Percentiles rank a stretch among this genome's conserved stretches.
phyloP scores from a whole-genome alignment of 2,797 vertebrate species.

The Brotogeris chrysoptera region DNA sequence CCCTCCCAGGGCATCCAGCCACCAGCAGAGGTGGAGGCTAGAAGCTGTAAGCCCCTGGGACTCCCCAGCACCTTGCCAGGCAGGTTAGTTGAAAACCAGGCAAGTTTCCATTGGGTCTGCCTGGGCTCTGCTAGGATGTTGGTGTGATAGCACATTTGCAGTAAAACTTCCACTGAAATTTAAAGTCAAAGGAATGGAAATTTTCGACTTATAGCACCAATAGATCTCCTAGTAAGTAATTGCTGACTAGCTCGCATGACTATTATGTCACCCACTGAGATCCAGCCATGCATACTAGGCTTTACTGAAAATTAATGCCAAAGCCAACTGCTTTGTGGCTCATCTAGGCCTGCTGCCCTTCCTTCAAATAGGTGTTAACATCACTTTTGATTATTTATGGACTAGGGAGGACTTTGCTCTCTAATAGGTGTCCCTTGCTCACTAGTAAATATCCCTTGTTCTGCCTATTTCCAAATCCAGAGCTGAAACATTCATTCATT shows the following conservation, averaged over 20 bases:
- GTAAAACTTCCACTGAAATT: not conserved
- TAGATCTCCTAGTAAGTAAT: not conserved
- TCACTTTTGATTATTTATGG: not conserved
- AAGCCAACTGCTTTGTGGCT: not conserved
- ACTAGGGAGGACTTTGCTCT: not conserved
- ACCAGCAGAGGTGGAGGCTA: not conserved
- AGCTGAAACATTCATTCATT: not conserved
- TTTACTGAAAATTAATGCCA: conserved; percentile 12
- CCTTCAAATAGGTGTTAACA: not conserved
- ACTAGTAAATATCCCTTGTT: not conserved
- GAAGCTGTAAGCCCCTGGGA: rapidly evolving
- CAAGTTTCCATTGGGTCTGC: not conserved
- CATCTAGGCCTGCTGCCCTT: not conserved
- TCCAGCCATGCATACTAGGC: not conserved
- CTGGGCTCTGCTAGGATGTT: not conserved
- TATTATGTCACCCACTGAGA: not conserved
- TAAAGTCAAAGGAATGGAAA: not conserved
- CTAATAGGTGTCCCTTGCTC: not conserved
- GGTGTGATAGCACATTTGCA: not conserved
- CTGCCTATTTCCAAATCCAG: not conserved
- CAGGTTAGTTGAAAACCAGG: not conserved
- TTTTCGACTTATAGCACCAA: not conserved
- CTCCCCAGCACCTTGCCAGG: not conserved
- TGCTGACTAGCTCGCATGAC: not conserved
- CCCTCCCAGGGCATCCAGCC: rapidly evolving